Conservation (phyloP, 1,140 invertebrate species). For the Eumeta japonica region DNA sequence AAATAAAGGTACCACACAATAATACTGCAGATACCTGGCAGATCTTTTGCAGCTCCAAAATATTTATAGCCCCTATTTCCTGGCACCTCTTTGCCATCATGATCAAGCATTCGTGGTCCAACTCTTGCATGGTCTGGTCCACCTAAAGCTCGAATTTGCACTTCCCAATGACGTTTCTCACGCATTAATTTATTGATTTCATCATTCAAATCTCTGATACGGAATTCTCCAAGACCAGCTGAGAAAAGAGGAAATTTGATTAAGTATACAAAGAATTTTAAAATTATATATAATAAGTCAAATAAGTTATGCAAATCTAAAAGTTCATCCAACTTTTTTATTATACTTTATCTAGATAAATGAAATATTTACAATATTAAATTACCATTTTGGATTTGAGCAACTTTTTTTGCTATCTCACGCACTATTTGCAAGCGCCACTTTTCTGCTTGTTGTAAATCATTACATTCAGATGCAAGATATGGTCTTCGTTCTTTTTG, state of each 20-base stretch:
- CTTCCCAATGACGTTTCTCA: conserved; percentile 97
- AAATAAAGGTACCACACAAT: too few species aligned
- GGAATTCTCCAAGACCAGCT: conserved; percentile 97
- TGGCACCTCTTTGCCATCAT: conserved; percentile 95
- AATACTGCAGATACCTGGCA: conserved; percentile 81
- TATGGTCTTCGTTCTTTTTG: conserved; percentile 85
- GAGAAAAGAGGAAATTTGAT: conserved; percentile 26
- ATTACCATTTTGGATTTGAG: conserved; percentile 95
- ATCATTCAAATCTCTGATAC: conserved; percentile 97
- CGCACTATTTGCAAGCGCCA: conserved; percentile 95
- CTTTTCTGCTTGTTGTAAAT: conserved; percentile 88
- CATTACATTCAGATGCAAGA: conserved; percentile 89
- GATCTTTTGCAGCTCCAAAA: conserved; percentile 97
- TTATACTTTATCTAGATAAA: too few species aligned
- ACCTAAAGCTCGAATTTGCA: conserved; percentile 91
- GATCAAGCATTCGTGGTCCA: conserved; percentile 92
- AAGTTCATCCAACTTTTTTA: too few species aligned
- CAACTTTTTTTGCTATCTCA: conserved; percentile 98
- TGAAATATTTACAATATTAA: conserved; percentile 2
- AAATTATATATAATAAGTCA: too few species aligned
- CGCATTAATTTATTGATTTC: conserved; percentile 98
- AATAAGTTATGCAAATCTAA: too few species aligned
- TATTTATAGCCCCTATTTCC: conserved; percentile 99
- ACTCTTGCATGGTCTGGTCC: conserved; percentile 92
- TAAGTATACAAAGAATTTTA: too few species aligned